A percentile compares a stretch with the other conserved stretches of the same genome.
phyloP scores from a whole-genome alignment of 2,888 invertebrate genomes.

The Cancer borealis region DNA sequence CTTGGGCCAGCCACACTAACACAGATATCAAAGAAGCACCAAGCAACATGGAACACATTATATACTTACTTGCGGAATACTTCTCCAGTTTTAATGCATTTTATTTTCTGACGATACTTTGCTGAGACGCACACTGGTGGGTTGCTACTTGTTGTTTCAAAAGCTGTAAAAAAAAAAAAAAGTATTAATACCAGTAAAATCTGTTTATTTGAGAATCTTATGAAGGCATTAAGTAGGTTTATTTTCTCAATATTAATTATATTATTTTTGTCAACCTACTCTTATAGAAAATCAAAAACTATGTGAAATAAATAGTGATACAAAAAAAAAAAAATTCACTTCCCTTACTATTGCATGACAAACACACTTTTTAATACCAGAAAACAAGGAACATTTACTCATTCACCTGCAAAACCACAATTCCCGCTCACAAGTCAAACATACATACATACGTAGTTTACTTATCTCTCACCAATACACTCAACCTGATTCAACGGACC shows the following conservation, averaged over 20 bases:
- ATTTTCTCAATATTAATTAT: neutral
- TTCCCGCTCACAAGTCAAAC: neutral
- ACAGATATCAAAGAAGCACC: neutral
- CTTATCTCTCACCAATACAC: too few relatives aligned
- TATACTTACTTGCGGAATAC: conserved; percentile 73
- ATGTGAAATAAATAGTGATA: neutral
- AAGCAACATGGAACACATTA: neutral
- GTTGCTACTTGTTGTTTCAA: conserved; percentile 71
- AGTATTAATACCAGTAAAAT: neutral
- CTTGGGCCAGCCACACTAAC: neutral
- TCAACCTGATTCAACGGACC: too few relatives aligned
- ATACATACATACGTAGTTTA: too few relatives aligned
- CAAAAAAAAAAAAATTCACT: neutral
- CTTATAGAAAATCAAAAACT: too few relatives aligned
- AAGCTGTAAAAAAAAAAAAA: conserved; percentile 55
- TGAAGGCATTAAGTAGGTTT: neutral
- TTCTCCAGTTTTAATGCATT: conserved; percentile 71
- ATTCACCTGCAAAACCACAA: neutral
- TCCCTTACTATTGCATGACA: neutral
- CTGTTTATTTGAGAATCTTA: neutral
- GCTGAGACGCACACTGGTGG: conserved; percentile 68
- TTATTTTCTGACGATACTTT: conserved; percentile 74
- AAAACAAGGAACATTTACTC: neutral
- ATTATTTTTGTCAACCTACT: neutral
- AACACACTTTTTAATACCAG: neutral